Percentiles rank a stretch among this genome's conserved stretches.
These are phyloP conservation scores for Megalops cyprinoides DNA, from an alignment of 2,797 vertebrate species.

Conservation along the genomic window DNA sequence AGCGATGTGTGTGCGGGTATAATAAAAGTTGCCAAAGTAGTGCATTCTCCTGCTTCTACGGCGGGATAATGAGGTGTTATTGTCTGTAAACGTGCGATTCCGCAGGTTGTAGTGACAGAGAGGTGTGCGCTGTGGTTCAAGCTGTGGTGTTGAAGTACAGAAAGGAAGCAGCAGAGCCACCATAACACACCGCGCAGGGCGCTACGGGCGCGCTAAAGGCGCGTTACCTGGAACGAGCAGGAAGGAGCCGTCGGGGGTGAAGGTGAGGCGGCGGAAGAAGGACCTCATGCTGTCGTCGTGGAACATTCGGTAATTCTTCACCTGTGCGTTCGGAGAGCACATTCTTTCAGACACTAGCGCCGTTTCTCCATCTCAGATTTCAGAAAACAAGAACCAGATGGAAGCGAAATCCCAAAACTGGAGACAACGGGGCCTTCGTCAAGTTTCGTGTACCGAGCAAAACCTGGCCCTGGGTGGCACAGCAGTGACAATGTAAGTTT, in stretches of 20 bases:
- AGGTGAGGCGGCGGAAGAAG: slow-evolving; percentile 91
- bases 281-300: slow-evolving; percentile 98
- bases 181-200: background rate
- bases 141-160: background rate
- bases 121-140: too few species aligned
- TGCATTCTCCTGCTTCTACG: too few species aligned
- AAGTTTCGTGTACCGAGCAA: too few species aligned
- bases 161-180: background rate
- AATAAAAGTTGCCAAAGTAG: too few species aligned
- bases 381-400: background rate
- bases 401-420: background rate
- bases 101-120: too few species aligned
- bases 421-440: too few species aligned
- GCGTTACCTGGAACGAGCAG: slow-evolving; percentile 86
- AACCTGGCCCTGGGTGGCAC: too few species aligned
- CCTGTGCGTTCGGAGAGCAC: slow-evolving; percentile 62
- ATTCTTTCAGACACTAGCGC: background rate
- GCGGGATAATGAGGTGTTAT: too few species aligned
- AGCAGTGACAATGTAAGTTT: too few species aligned
- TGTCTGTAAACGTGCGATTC: too few species aligned
- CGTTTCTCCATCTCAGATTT: background rate
- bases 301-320: slow-evolving; percentile 90
- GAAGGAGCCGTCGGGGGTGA: slow-evolving; percentile 94
- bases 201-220: background rate
- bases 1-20: too few species aligned